Conservation (phyloP, 2,888 invertebrate species). For the Gymnocheta viridis region DNA sequence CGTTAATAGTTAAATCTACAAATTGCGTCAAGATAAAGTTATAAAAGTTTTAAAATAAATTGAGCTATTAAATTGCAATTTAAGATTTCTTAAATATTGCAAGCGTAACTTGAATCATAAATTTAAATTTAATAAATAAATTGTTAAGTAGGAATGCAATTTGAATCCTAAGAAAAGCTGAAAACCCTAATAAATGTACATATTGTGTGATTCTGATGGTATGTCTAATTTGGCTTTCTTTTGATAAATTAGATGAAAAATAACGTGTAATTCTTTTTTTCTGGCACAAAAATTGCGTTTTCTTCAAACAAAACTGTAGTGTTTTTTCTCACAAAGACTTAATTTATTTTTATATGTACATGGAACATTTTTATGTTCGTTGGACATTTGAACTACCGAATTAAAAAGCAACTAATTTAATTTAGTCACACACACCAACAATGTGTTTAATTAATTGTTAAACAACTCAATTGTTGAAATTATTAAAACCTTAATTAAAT, state of each 20-base stretch:
- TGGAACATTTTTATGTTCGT: slow-evolving; percentile 34
- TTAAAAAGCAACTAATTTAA: slow-evolving; percentile 29
- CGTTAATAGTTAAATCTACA: background rate
- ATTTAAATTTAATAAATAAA: background rate
- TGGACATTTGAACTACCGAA: slow-evolving; percentile 20
- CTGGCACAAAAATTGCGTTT: background rate
- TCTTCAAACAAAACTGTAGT: background rate
- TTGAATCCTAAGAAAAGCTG: background rate
- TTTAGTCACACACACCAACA: slow-evolving; percentile 36
- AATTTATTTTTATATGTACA: slow-evolving; percentile 54
- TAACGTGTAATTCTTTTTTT: background rate
- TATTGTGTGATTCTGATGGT: no score
- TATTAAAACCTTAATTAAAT: slow-evolving; percentile 66
- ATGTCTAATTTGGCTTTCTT: background rate
- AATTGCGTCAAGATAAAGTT: background rate
- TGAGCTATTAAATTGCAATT: slow-evolving; percentile 9
- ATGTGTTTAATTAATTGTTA: slow-evolving; percentile 59
- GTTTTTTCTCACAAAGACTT: background rate
- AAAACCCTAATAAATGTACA: background rate
- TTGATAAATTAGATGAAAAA: background rate
- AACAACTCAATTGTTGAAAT: slow-evolving; percentile 65
- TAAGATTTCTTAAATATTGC: background rate
- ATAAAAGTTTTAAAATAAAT: background rate
- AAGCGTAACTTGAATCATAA: background rate
- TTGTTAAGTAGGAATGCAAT: background rate